phyloP scores from a whole-genome alignment of 1,140 invertebrate genomes.

The Zaprionus capensis region DNA sequence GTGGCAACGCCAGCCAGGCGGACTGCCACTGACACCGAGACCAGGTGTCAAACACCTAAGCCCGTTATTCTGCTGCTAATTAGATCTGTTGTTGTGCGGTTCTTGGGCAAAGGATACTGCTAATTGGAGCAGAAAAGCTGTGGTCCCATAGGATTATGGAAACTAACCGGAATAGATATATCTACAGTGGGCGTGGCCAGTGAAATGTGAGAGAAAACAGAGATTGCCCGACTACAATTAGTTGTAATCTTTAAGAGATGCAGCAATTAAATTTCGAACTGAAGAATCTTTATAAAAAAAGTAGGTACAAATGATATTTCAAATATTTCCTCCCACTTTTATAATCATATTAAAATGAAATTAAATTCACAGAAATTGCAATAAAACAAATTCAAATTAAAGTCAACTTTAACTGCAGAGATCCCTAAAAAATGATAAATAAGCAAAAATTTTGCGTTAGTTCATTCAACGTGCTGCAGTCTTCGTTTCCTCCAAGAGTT shows the following conservation, averaged over 20 bases:
- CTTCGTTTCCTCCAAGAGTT: not conserved
- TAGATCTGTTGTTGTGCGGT: conserved; percentile 56
- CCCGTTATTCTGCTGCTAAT: conserved; percentile 64
- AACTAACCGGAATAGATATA: conserved; percentile 14
- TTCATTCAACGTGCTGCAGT: not conserved
- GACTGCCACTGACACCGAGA: conserved; percentile 33
- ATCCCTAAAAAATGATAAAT: not conserved
- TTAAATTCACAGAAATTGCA: no score
- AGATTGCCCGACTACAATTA: not conserved
- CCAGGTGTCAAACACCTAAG: conserved; percentile 62
- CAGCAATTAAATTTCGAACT: no score
- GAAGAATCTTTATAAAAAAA: no score
- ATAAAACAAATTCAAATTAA: no score
- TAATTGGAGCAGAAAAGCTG: conserved; percentile 38
- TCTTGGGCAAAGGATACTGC: not conserved
- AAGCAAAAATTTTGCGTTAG: not conserved
- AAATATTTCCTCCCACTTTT: no score
- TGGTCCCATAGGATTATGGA: conserved; percentile 24
- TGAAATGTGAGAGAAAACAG: not conserved
- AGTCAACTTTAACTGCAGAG: not conserved
- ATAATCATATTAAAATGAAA: no score
- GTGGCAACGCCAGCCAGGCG: conserved; percentile 3
- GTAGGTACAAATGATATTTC: no score
- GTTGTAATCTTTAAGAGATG: not conserved
- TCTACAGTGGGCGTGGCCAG: not conserved